These are phyloP conservation scores for Cirrhinus molitorella DNA, from an alignment of 2,797 vertebrate genomes.

Conservation along the genomic window DNA sequence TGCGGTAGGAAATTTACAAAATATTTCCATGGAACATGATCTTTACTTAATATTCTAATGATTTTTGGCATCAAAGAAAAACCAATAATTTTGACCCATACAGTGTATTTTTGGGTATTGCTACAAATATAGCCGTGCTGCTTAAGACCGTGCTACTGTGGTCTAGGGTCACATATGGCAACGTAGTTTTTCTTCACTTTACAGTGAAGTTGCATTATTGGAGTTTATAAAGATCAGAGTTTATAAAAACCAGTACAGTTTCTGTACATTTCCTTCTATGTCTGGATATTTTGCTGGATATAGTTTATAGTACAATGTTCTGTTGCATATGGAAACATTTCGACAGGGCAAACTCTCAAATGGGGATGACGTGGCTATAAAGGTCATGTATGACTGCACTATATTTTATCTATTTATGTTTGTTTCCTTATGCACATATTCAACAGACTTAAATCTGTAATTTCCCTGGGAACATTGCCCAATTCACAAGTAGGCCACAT, in stretches of 20 bases:
- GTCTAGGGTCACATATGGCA: no score
- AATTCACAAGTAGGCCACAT: conserved; percentile 19
- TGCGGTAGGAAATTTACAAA: no score
- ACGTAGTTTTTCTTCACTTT: neutral
- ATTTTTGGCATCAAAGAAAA: no score
- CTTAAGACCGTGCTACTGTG: no score
- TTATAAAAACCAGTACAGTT: neutral
- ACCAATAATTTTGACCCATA: no score
- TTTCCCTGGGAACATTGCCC: neutral
- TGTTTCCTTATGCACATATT: conserved; percentile 1
- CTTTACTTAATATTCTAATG: no score
- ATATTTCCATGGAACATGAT: no score
- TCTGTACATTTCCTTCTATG: neutral
- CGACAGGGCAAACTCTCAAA: neutral
- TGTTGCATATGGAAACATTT: neutral
- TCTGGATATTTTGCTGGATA: neutral
- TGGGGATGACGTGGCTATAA: neutral
- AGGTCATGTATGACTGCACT: neutral
- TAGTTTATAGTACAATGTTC: neutral
- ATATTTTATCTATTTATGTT: neutral
- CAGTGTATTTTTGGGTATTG: no score
- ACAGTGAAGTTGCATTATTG: neutral
- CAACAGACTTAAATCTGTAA: conserved; percentile 5
- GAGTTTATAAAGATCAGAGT: neutral
- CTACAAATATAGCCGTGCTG: no score